Percentiles rank a stretch among this genome's conserved stretches.
These are phyloP conservation scores for Frankliniella intonsa DNA, from an alignment of 2,888 invertebrate genomes.

Conservation along the genomic window DNA sequence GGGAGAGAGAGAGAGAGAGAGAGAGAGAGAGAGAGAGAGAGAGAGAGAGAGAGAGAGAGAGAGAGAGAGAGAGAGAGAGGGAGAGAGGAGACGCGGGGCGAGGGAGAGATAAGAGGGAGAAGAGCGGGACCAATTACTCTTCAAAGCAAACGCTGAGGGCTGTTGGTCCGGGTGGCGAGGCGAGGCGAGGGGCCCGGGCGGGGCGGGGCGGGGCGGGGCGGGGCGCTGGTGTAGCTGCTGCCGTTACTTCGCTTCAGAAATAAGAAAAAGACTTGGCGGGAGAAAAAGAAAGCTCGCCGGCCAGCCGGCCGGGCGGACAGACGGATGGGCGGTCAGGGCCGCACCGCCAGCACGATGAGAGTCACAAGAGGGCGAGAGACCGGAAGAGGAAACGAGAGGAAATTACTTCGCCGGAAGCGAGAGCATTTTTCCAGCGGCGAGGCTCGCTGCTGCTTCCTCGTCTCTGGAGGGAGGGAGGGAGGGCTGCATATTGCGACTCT, in stretches of 20 bases:
- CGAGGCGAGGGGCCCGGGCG: too few relatives aligned
- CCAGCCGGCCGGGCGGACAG: too few relatives aligned
- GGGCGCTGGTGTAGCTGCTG: conserved; percentile 5
- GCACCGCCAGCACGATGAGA: too few relatives aligned
- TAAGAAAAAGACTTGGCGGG: not conserved
- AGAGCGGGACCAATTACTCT: conserved; percentile 7
- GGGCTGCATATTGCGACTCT: too few relatives aligned
- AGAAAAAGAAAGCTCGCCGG: not conserved
- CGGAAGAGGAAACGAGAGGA: too few relatives aligned
- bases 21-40: conserved; percentile 1
- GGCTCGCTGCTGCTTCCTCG: too few relatives aligned
- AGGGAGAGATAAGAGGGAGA: not conserved
- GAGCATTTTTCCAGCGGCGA: too few relatives aligned
- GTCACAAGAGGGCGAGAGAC: too few relatives aligned
- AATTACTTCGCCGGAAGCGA: too few relatives aligned
- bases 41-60: not conserved
- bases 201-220: too few relatives aligned
- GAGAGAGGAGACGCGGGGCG: not conserved
- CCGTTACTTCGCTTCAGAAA: not conserved
- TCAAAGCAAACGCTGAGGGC: conserved; percentile 22
- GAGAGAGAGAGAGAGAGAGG: not conserved
- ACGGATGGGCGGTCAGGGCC: too few relatives aligned
- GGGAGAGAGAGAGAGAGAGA: not conserved
- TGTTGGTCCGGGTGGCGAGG: not conserved
- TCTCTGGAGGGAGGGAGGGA: too few relatives aligned